A percentile compares a stretch with the other conserved stretches of the same genome.
Conservation (phyloP, 2,888 invertebrate species). For the Macaria notata region DNA sequence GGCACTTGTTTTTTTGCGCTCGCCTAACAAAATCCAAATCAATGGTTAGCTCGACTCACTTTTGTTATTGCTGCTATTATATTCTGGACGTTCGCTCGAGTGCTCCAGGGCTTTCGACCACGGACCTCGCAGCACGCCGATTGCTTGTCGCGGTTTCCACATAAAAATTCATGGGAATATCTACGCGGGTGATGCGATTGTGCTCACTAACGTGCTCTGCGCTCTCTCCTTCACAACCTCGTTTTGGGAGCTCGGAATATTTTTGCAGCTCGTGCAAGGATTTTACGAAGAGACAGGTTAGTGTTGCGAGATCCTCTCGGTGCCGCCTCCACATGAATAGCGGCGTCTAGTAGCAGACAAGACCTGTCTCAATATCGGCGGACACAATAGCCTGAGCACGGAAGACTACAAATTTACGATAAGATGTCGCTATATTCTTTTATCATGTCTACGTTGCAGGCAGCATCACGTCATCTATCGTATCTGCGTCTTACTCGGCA, state of each 20-base stretch:
- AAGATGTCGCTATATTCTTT: conserved; percentile 50
- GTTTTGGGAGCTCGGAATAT: neutral
- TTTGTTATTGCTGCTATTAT: conserved; percentile 76
- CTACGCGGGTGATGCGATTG: conserved; percentile 40
- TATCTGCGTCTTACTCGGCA: conserved; percentile 54
- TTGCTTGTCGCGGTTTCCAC: conserved; percentile 48
- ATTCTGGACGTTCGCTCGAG: conserved; percentile 54
- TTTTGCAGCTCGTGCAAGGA: neutral
- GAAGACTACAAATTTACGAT: conserved; percentile 49
- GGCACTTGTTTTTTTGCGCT: conserved; percentile 64
- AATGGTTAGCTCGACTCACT: conserved; percentile 77
- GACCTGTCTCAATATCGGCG: conserved; percentile 39
- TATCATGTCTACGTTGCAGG: conserved; percentile 56
- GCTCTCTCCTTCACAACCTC: neutral
- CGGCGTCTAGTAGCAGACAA: conserved; percentile 18
- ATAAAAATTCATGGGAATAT: conserved; percentile 58
- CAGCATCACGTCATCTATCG: conserved; percentile 61
- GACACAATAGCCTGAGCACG: conserved; percentile 51
- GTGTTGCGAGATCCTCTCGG: neutral
- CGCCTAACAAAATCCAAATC: conserved; percentile 73
- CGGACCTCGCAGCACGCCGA: conserved; percentile 37
- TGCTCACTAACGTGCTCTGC: conserved; percentile 11
- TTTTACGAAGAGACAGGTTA: neutral
- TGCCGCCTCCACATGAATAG: conserved; percentile 6
- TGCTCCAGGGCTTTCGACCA: conserved; percentile 55